phyloP scores from a whole-genome alignment of 2,113 vertebrate genomes.

The Chaetodon trifascialis region DNA sequence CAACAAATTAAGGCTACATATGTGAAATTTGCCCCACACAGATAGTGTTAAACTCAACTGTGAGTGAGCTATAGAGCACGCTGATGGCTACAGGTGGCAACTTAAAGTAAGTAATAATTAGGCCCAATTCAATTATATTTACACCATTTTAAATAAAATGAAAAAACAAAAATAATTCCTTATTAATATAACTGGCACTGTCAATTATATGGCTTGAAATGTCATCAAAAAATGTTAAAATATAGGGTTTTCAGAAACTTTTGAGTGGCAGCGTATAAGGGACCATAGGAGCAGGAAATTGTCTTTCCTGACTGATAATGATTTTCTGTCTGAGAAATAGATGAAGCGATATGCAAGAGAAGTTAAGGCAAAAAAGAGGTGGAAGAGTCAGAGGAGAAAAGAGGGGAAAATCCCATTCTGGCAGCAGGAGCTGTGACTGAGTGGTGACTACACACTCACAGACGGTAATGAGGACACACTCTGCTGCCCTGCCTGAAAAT shows the following conservation, averaged over 20 bases:
- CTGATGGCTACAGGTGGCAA: background rate
- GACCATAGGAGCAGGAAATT: constrained; percentile 76
- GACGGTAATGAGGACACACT: constrained; percentile 78
- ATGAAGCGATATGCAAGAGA: constrained; percentile 79
- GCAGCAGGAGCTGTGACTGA: constrained; percentile 74
- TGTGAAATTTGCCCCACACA: background rate
- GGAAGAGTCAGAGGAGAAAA: constrained; percentile 47
- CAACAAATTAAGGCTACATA: background rate
- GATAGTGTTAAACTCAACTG: background rate
- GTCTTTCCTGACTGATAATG: constrained; percentile 77
- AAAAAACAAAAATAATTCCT: background rate
- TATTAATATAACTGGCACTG: background rate
- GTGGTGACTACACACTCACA: constrained; percentile 73
- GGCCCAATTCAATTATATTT: background rate
- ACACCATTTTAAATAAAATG: background rate
- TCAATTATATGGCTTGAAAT: background rate
- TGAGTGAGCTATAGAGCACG: background rate
- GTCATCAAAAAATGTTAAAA: background rate
- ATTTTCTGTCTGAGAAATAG: constrained; percentile 81
- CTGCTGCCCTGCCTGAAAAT: constrained; percentile 72
- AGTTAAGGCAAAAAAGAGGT: constrained; percentile 70
- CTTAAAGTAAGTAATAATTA: background rate
- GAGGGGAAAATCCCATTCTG: constrained; percentile 70
- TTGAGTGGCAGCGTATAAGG: constrained; percentile 42
- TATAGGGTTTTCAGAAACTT: constrained; percentile 38